These are phyloP conservation scores for Spondyliosoma cantharus DNA, from an alignment of 2,797 vertebrate genomes.

Conservation along the genomic window DNA sequence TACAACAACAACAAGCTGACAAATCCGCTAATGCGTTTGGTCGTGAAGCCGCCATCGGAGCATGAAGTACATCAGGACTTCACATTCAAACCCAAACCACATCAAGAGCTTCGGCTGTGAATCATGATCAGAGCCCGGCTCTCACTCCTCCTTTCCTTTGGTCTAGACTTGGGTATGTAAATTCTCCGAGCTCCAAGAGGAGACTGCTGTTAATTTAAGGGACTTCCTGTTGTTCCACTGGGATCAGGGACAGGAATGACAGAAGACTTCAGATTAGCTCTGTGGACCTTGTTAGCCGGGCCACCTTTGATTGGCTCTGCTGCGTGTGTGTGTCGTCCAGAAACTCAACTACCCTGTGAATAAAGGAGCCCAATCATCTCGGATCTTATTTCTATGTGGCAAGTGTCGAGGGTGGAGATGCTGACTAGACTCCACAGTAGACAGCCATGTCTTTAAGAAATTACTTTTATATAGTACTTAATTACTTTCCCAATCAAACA, in stretches of 20 bases:
- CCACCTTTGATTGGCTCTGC: background rate
- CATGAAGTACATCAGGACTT: conserved; percentile 16
- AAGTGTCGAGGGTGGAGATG: background rate
- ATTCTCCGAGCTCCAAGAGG: background rate
- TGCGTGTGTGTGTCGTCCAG: background rate
- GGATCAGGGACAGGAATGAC: background rate
- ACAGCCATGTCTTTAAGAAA: background rate
- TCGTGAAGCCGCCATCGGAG: conserved; percentile 9
- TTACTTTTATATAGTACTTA: background rate
- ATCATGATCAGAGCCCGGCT: conserved; percentile 17
- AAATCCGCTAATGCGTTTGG: background rate
- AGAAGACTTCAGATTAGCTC: background rate
- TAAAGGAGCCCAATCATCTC: background rate
- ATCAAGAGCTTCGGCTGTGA: conserved; percentile 29
- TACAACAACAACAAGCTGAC: conserved; percentile 15
- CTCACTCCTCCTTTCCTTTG: conserved; percentile 9
- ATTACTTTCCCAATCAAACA: background rate
- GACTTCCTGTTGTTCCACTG: background rate
- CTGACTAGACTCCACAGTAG: background rate
- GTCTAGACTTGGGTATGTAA: conserved; percentile 7
- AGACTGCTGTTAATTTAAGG: background rate
- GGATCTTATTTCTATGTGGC: background rate
- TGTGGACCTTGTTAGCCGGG: background rate
- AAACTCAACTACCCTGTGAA: background rate
- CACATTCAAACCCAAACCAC: conserved; percentile 27